These are phyloP conservation scores for Cephus cinctus DNA, from an alignment of 1,140 invertebrate species.

Conservation along the genomic window DNA sequence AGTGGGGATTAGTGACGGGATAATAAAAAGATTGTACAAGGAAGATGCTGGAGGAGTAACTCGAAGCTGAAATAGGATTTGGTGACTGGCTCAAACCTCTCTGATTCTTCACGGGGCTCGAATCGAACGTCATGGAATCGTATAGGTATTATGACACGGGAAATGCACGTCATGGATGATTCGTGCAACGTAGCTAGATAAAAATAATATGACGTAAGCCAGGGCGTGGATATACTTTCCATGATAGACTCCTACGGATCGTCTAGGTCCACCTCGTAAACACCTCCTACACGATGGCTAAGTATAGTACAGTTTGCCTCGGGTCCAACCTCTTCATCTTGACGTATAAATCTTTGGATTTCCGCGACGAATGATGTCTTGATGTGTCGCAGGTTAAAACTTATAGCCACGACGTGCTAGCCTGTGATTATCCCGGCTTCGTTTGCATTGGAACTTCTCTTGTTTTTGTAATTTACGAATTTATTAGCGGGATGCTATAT, in stretches of 20 bases:
- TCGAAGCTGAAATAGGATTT: too few relatives aligned
- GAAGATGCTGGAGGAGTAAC: too few relatives aligned
- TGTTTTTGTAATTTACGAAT: slow-evolving; percentile 8
- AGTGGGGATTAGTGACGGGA: too few relatives aligned
- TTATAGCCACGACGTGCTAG: slow-evolving; percentile 11
- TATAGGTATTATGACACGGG: too few relatives aligned
- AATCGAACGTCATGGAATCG: too few relatives aligned
- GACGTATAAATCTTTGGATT: slow-evolving; percentile 14
- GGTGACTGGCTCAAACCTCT: too few relatives aligned
- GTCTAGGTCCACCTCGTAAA: slow-evolving; percentile 23
- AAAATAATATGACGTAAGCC: too few relatives aligned
- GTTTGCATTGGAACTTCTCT: slow-evolving; percentile 9
- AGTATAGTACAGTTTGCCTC: slow-evolving; percentile 6
- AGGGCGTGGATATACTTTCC: too few relatives aligned
- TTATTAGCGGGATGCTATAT: background rate
- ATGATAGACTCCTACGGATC: slow-evolving; percentile 16
- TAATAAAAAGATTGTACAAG: too few relatives aligned
- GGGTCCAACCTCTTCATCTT: slow-evolving; percentile 1
- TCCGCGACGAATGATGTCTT: slow-evolving; percentile 24
- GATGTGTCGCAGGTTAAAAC: slow-evolving; percentile 19
- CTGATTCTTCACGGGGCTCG: too few relatives aligned
- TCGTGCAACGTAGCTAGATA: too few relatives aligned
- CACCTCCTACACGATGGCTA: slow-evolving; percentile 14
- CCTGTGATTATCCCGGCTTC: slow-evolving; percentile 26
- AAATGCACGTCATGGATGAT: too few relatives aligned